Base-by-base conservation (phyloP, 2,113 vertebrate species). In the Cyanoderma ruficeps region DNA sequence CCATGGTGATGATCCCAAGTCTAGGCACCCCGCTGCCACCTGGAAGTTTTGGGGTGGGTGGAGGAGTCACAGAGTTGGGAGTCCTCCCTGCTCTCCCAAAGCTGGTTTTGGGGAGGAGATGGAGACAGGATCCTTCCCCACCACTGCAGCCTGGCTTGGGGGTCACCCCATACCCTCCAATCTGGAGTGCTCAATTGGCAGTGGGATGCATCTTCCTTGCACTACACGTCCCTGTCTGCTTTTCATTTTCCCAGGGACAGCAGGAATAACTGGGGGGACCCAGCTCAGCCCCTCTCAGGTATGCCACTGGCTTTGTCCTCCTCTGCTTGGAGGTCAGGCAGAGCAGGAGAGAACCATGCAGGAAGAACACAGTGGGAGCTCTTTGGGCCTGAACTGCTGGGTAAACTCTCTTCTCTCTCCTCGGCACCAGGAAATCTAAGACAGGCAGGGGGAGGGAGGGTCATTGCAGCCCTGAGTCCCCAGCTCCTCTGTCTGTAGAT, bases 261-360 rank as follows among this genome's bases (percentile, higher is more conserved):
- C 7, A 5, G 30, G 46, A 12, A 15, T 74, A 72, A 60, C 31
- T 1, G 6, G 15, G 17, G 24, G 16, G 4, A 47, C 16, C 8
- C 23, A 30, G 42, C 28, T 55, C 39, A 85, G 61, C 16, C 53
- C 33, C 4, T 7, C 57, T 57, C 3, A 1, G 35, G 10, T 35
- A 30, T 44, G 17, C n/a, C 2, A 8, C 31, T 0, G 9, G 4
- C 30, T 87, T 3, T 2, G n/a, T 82, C 28, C 59, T 55, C 25
- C 9, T 7, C 23, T 63, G 25, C 80, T 49, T 4, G 1, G 27
- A 44, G 39, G 10, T 67, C 65, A 60, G 44, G 27, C 35, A n/a
- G 24, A 72, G 15, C n/a, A 44, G n/a, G 60, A 81, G 16, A 1
- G 5, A 77, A 28, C 20, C 4, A 4, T 15, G 39, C 17, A 6